Base-by-base conservation (phyloP, 1,140 invertebrate species). In the Holcopasites calliopsidis region DNA sequence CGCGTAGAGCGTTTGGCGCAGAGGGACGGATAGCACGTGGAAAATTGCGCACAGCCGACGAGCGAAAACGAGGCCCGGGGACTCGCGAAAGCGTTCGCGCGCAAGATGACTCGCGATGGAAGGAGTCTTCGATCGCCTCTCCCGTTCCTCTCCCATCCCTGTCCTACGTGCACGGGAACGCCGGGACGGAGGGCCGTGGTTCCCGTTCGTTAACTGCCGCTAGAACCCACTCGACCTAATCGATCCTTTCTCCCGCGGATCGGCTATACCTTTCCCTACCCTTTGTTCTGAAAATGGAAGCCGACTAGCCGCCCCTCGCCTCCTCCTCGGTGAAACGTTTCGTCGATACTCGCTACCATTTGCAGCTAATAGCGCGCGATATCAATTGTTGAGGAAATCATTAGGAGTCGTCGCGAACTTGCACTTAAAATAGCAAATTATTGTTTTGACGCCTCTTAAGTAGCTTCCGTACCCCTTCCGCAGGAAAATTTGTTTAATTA, bases 181-280 rank as follows among this genome's bases (percentile, higher is more conserved):
- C 49, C 31, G 23, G 55, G 58, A 57, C 52, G 65, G 40, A 40
- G 79, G 69, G 50, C 21, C 58, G 31, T 11, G 60, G 57, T 65
- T 73, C 70, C 54, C 57, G 60, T 83, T 83, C 82, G 82, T 83
- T 83, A 83, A 83, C 77, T 72, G 76, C 58, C 76, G 71, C 69
- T 77, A 79, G 77, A 82, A 76, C 83, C 82, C 80, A 83, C 82
- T 83, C 80, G 72, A 83, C 76, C 83, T 83, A 83, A 83, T 83
- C 82, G 82, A 83, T 83, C 80, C 71, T 83, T 82, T 83, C 64
- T 76, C 58, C 69, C 81, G 71, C 55, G 31, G 44, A 40, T 31
- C 66, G 13, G 26, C 47, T 66, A 61, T 66, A 70, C 44, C 76
- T 79, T 28, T 60, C 44, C 40, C 33, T 44, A 44, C 18, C 61